Percentiles rank a stretch among this genome's conserved stretches.
Evolutionary conservation across 2,888 invertebrate genomes (phyloP).

Genomic region (Aspidiotus rigidus): DNA sequence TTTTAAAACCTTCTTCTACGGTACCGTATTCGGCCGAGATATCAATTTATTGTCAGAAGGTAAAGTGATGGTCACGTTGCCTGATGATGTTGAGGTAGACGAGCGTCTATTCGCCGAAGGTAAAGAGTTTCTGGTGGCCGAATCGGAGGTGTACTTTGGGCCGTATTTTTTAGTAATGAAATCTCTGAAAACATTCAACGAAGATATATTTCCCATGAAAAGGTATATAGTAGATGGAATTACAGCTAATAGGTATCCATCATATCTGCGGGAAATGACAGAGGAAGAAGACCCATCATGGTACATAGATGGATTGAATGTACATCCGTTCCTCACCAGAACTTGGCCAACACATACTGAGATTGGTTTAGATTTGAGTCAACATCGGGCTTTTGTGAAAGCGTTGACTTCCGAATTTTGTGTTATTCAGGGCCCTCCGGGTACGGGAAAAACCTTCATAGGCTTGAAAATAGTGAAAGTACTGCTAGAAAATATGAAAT

Average conservation of each 20-base stretch:
- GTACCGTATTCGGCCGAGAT: constrained; percentile 54
- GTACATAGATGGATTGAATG: constrained; percentile 20
- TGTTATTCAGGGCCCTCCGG: constrained; percentile 78
- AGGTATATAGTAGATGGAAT: constrained; percentile 55
- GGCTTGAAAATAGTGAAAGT: constrained; percentile 64
- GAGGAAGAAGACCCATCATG: constrained; percentile 25
- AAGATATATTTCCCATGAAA: constrained; percentile 56
- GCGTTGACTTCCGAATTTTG: constrained; percentile 63
- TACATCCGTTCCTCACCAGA: constrained; percentile 27
- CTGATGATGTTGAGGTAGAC: not conserved
- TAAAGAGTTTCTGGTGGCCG: constrained; percentile 41
- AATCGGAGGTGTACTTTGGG: constrained; percentile 71
- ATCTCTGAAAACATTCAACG: constrained; percentile 53
- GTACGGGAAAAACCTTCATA: constrained; percentile 75
- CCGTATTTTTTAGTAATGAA: constrained; percentile 65
- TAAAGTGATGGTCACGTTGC: constrained; percentile 17
- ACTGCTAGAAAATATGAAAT: constrained; percentile 50
- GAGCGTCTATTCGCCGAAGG: not conserved
- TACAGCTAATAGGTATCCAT: constrained; percentile 42
- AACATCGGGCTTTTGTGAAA: constrained; percentile 56
- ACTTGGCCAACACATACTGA: constrained; percentile 39
- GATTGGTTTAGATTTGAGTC: constrained; percentile 55
- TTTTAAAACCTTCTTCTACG: constrained; percentile 60
- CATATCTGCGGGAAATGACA: constrained; percentile 41
- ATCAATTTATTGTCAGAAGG: constrained; percentile 19